Percentiles rank a stretch among this genome's conserved stretches.
Conservation (phyloP, 1,140 invertebrate genomes). For the Apis laboriosa region DNA sequence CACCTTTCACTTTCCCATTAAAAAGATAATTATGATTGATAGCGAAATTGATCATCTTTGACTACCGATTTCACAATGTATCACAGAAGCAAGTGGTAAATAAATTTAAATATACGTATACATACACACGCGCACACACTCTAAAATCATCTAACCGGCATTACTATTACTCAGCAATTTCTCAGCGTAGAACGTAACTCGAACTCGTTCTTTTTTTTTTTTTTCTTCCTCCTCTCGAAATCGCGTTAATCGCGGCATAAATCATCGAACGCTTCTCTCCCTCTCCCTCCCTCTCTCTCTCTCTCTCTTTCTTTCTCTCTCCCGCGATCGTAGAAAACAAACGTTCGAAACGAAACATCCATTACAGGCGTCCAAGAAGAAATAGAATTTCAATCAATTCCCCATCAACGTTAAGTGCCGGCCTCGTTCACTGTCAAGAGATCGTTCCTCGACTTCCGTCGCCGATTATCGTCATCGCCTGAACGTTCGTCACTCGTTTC, state of each 20-base stretch:
- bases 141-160: neutral
- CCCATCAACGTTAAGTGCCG: conserved; percentile 26
- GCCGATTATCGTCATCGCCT: conserved; percentile 33
- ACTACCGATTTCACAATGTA: conserved; percentile 14
- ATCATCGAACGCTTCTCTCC: conserved; percentile 32
- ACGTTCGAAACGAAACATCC: conserved; percentile 36
- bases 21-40: conserved; percentile 27
- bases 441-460: neutral
- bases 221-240: neutral
- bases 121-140: neutral
- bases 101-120: neutral
- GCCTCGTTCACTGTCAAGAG: neutral
- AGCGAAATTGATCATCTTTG: conserved; percentile 13
- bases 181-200: neutral
- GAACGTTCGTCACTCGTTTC: neutral
- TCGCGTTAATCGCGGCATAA: conserved; percentile 32
- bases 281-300: neutral
- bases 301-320: no score
- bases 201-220: neutral
- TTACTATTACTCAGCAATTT: conserved; percentile 1
- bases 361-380: conserved; percentile 19
- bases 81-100: neutral
- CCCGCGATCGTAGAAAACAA: conserved; percentile 14
- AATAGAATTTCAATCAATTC: conserved; percentile 47
- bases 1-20: conserved; percentile 13